Base-by-base conservation (phyloP, 2,113 vertebrate genomes). In the Stigmatopora argus region DNA sequence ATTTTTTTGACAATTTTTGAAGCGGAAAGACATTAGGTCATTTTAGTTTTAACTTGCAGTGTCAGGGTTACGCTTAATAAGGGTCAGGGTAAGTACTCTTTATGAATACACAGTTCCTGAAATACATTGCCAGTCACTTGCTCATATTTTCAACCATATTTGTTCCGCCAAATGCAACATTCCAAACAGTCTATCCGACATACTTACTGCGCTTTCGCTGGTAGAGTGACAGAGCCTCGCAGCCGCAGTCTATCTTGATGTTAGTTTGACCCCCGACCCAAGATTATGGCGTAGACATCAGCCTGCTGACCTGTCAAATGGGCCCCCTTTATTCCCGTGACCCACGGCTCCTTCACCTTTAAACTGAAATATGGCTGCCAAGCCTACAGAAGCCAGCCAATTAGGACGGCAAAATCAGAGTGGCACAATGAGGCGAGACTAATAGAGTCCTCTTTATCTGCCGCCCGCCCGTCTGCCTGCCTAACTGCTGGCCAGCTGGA, bases 341-440 rank as follows among this genome's bases (percentile, higher is more conserved):
- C 92, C 89, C 83, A 0, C 46, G 64, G 85, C 92, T 92, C 91
- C 86, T 90, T 92, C 84, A 70, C 89, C 90, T 90, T 87, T 90
- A 90, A 90, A 84, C 88, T 94, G 91, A 94, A 95, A 94, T 92
- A 94, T 90, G 91, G 90, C 87, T n/a, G 83, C 87, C 80, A 71
- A 85, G 80, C 83, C 86, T 88, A 83, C 92, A 90, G 92, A 90
- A 93, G 92, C 90, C 83, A 60, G 84, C 83, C 89, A 92, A 90
- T 92, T 91, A 92, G 86, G 78, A 83, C 75, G 75, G 85, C 72
- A 72, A 86, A 87, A 88, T 83, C 81, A 90, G 90, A 89, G 85
- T 88, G 80, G 87, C 89, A 86, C 91, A 92, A 91, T 91, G 87
- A 93, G 89, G 89, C 85, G 86, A 92, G 91, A 94, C 92, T 93